Evolutionary conservation across 2,888 invertebrate species (phyloP).

Genomic region (Polydrusus cervinus): DNA sequence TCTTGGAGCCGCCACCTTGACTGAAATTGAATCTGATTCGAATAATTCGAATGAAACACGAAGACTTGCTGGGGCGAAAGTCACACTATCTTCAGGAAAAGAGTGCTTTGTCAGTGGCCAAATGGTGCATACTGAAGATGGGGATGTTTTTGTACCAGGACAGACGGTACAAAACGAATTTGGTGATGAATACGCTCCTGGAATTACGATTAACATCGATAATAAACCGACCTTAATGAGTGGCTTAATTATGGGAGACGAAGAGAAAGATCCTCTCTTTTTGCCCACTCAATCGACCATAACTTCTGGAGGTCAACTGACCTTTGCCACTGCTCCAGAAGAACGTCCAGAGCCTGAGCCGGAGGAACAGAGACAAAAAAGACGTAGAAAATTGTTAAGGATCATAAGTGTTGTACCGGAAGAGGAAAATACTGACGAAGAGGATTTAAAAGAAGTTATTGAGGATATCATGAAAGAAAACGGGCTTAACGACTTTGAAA

Average conservation of each 20-base stretch:
- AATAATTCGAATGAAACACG: conserved; percentile 55
- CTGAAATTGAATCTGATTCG: conserved; percentile 69
- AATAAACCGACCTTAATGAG: conserved; percentile 81
- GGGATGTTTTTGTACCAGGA: conserved; percentile 83
- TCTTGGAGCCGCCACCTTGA: conserved; percentile 76
- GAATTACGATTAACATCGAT: conserved; percentile 81
- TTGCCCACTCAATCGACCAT: conserved; percentile 81
- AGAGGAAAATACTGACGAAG: conserved; percentile 53
- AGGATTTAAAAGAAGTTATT: conserved; percentile 52
- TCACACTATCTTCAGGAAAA: conserved; percentile 77
- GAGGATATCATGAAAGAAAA: conserved; percentile 56
- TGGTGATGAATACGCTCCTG: conserved; percentile 82
- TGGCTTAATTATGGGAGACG: conserved; percentile 80
- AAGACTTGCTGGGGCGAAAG: conserved; percentile 66
- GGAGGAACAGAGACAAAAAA: conserved; percentile 61
- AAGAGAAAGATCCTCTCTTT: conserved; percentile 78
- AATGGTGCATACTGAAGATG: conserved; percentile 80
- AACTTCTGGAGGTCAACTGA: conserved; percentile 71
- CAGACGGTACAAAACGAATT: conserved; percentile 82
- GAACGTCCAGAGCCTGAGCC: conserved; percentile 66
- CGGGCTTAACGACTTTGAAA: conserved; percentile 48
- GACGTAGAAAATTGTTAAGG: conserved; percentile 56
- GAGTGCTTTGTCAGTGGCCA: conserved; percentile 83
- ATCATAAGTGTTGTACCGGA: conserved; percentile 54
- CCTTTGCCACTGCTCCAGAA: conserved; percentile 68